phyloP scores from a whole-genome alignment of 2,888 invertebrate genomes.

The Blastobasis lacticolella region DNA sequence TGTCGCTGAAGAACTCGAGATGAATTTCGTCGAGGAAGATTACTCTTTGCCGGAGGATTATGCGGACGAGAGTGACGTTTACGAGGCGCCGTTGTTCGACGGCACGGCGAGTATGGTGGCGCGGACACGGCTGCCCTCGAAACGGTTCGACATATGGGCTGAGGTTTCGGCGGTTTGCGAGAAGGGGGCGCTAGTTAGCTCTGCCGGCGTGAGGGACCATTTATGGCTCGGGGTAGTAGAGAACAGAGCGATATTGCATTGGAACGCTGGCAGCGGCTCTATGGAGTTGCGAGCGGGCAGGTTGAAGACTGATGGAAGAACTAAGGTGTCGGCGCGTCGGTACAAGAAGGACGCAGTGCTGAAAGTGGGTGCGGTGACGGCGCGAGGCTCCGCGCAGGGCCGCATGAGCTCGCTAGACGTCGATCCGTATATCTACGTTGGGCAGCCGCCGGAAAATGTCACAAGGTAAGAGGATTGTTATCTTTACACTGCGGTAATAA shows the following conservation, averaged over 20 bases:
- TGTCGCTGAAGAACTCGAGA: conserved; percentile 28
- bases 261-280: conserved; percentile 61
- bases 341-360: conserved; percentile 62
- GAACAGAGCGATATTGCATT: conserved; percentile 48
- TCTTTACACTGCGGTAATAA: too few species aligned
- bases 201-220: conserved; percentile 58
- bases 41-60: conserved; percentile 42
- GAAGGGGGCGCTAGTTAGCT: conserved; percentile 52
- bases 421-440: conserved; percentile 56
- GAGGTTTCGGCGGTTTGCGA: conserved; percentile 61
- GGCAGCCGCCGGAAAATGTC: conserved; percentile 55
- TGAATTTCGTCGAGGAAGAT: conserved; percentile 47
- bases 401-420: conserved; percentile 60
- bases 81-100: conserved; percentile 58
- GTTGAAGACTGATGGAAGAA: conserved; percentile 47
- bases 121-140: conserved; percentile 50
- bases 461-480: conserved; percentile 40
- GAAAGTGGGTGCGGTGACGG: conserved; percentile 44
- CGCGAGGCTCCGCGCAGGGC: conserved; percentile 51
- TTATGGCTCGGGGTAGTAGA: conserved; percentile 61
- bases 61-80: conserved; percentile 41
- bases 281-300: conserved; percentile 50
- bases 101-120: conserved; percentile 52
- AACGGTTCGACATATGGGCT: conserved; percentile 64
- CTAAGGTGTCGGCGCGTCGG: conserved; percentile 54